Base-by-base conservation (phyloP, 53 echinoderm and acorn worm genomes). In the Holothuria scabra region DNA sequence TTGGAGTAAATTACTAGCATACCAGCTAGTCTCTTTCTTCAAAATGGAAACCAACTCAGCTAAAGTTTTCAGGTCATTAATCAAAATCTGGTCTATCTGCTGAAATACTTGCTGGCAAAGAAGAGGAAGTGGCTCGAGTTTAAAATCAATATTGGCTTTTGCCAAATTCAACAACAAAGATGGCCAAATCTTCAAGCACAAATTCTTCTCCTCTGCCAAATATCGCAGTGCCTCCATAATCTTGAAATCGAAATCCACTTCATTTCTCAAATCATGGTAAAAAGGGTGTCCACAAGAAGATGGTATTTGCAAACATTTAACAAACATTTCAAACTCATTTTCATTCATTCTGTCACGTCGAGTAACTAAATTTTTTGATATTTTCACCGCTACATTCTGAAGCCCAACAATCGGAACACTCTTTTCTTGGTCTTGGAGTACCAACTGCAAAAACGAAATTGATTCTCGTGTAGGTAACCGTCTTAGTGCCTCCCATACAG, bases 61-160 rank as follows among this genome's bases (percentile, higher is more conserved):
- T 33, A 31, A 78, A 57, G 52, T 56, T 46, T n/a, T 58, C 20
- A 57, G 5, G n/a, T 7, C 9, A 56, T 78, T 32, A 19, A 57
- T n/a, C 13, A 16, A 32, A 8, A 56, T 56, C 13, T 26, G 24
- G 30, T 78, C 14, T 23, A 58, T 14, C 1, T 78, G 24, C 33
- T 56, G 56, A 58, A 78, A 78, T 19, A 78, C 31, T 11, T 78
- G 58, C 58, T 78, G 78, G 20, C 31, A 78, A 28, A 78, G 8
- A 24, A 24, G 16, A 13, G 78, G 78, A 56, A 57, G 26, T 16
- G 78, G 58, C 56, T 78, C 29, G 21, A 78, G 56, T 29, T 20
- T 56, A 31, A 78, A 78, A 28, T 78, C 58, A 29, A 78, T 1
- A 24, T 59, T 59, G 33, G 56, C 24, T 33, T 78, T 78, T 13